Evolutionary conservation across 23 tunicate genomes (phyloP), one percentile per base, ranked within the genome.

Genomic region (Styela clava): DNA sequence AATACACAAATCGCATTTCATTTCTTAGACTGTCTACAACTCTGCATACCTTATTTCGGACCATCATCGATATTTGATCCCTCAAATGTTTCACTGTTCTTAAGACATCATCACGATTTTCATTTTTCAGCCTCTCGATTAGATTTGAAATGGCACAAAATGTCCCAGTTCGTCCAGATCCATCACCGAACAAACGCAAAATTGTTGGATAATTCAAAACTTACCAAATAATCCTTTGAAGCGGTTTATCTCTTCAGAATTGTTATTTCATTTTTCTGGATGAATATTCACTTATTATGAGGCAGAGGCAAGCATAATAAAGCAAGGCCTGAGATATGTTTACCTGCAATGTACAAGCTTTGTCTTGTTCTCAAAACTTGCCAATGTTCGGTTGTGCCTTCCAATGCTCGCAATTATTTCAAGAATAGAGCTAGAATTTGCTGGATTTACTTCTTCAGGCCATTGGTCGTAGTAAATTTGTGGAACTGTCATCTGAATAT

Each of bases 41-140:
- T n/a, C n/a, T 44, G 12, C 56, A 44, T 44, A 44, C 56, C 56
- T 5, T 12, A 44, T 26, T 69, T 23, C 83, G 33, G 33, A 85
- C 83, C 64, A 74, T 74, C 61, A 36, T 64, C 69, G 52, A 21
- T 34, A 83, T 76, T 31, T 35, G 63, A 78, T 87, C 91, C 21
- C 91, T 72, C 16, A 87, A 31, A 52, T 87, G 82, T 35, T 87
- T 87, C 56, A 81, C 91, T 26, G 80, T 62, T 37, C 91, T 73
- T 64, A 87, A 81, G 34, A 87, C 91, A 65, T 87, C 86, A 31
- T 81, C 91, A 23, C 65, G 32, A 85, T 82, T 87, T 52, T 87
- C 91, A 30, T 73, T 82, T 34, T 74, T 86, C 52, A 86, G 56
- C 26, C 91, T 78, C 29, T 86, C 91, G 34, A 86, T 69, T 2